Evolutionary conservation across 2,888 invertebrate species (phyloP).

Genomic region (Melieria picta): DNA sequence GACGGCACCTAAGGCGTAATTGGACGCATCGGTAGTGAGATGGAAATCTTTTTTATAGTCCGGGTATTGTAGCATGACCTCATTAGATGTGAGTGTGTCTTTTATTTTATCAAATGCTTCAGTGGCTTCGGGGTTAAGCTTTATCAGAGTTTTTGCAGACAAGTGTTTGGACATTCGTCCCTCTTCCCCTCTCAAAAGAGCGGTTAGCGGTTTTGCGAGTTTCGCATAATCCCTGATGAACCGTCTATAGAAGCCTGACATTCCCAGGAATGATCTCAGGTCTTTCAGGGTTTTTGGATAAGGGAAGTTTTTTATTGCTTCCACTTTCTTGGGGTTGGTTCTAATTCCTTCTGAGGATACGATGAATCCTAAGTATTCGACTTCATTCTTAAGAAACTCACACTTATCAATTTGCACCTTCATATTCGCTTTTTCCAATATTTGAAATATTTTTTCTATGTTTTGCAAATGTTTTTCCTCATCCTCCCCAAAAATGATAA

Average conservation of each 20-base stretch:
- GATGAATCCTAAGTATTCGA: conserved; percentile 24
- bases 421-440: conserved; percentile 26
- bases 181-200: conserved; percentile 30
- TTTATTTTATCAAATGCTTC: conserved; percentile 21
- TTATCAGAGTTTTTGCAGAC: background rate
- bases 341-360: conserved; percentile 13
- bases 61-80: conserved; percentile 20
- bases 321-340: conserved; percentile 20
- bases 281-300: conserved; percentile 35
- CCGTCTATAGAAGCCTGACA: conserved; percentile 33
- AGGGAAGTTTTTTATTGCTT: conserved; percentile 26
- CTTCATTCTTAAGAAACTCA: conserved; percentile 25
- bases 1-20: conserved; percentile 49
- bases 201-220: conserved; percentile 1
- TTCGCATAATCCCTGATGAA: conserved; percentile 27
- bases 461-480: conserved; percentile 16
- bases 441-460: conserved; percentile 14
- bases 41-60: conserved; percentile 7
- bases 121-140: background rate
- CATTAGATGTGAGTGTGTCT: conserved; percentile 6
- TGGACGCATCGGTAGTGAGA: conserved; percentile 51
- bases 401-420: conserved; percentile 20
- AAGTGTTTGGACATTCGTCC: conserved; percentile 12
- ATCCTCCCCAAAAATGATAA: conserved; percentile 15
- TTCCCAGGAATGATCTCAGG: conserved; percentile 37